These are phyloP conservation scores for Charanyca ferruginea DNA, from an alignment of 2,888 invertebrate species.

Conservation along the genomic window DNA sequence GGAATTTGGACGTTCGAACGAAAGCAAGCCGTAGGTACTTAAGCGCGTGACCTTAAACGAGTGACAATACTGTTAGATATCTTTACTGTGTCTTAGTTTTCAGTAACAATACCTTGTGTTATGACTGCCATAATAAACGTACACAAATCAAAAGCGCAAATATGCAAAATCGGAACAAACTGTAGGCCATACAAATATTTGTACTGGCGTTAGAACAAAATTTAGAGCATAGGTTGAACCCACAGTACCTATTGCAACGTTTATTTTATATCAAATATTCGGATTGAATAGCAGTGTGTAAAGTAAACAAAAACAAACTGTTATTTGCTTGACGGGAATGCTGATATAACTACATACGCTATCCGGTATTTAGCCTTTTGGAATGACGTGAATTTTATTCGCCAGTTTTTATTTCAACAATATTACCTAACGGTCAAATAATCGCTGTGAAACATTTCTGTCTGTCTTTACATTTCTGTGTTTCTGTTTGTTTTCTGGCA, in stretches of 20 bases:
- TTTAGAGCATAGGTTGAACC: constrained; percentile 29
- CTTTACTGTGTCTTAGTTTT: too few species aligned
- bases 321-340: constrained; percentile 17
- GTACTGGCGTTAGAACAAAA: constrained; percentile 40
- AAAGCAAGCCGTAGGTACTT: too few species aligned
- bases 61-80: too few species aligned
- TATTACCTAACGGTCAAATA: neutral
- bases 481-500: too few species aligned
- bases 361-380: constrained; percentile 11
- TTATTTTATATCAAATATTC: constrained; percentile 52
- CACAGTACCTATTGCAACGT: constrained; percentile 29
- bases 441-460: neutral
- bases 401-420: neutral
- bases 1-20: too few species aligned
- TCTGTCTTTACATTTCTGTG: too few species aligned
- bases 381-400: constrained; percentile 12
- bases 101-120: neutral
- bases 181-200: constrained; percentile 44
- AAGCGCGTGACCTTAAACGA: too few species aligned
- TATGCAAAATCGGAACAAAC: constrained; percentile 42
- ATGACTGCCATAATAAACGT: constrained; percentile 14
- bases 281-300: constrained; percentile 40
- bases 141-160: constrained; percentile 44
- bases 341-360: constrained; percentile 18
- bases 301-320: constrained; percentile 44